Evolutionary conservation across 2,797 vertebrate species (phyloP), one percentile per base, ranked within the genome.

Genomic region (Erpetoichthys calabaricus): DNA sequence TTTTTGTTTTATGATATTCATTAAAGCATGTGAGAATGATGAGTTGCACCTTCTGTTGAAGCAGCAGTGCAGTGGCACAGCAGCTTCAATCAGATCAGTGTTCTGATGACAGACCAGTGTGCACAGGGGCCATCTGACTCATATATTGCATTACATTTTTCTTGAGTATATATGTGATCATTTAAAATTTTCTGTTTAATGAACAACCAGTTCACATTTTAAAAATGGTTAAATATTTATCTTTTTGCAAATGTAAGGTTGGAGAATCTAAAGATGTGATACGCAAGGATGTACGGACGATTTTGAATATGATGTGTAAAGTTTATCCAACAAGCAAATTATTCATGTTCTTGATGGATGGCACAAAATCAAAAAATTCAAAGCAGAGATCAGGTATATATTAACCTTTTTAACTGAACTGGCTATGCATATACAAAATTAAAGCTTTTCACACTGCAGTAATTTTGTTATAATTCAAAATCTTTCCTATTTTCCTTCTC

Each of bases 301-400:
- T 99, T 66, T 75, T 99, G 62, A 73, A 81, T 66, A 90, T 90
- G 79, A 80, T 99, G 79, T 97, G 92, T 79, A 89, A 92, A 62
- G 85, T 98, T 66, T 96, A 98, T 69, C 91, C 96, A 55, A 90
- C 96, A 47, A 95, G 93, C 74, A 99, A 97, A 73, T 83, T 98
- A 81, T 99, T 99, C 66, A 89, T 86, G 57, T 94, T 96, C 65
- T 83, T 98, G 53, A 97, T 99, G 94, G 96, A 98, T 9, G 96
- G 96, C 43, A 92, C 91, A 3, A 99, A 98, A 74, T 96, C 96
- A 5, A 99, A 99, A 75, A 99, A 98, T 73, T 93, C 96, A 52
- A 99, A 99, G 64, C 96, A 99, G 60, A 85, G 96, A 81, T 87
- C 90, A 64, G 96, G 96, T 98, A 58, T n/a, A n/a, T n/a, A n/a